Conservation (phyloP, 2,888 invertebrate species). For the Pandemis heparana region DNA sequence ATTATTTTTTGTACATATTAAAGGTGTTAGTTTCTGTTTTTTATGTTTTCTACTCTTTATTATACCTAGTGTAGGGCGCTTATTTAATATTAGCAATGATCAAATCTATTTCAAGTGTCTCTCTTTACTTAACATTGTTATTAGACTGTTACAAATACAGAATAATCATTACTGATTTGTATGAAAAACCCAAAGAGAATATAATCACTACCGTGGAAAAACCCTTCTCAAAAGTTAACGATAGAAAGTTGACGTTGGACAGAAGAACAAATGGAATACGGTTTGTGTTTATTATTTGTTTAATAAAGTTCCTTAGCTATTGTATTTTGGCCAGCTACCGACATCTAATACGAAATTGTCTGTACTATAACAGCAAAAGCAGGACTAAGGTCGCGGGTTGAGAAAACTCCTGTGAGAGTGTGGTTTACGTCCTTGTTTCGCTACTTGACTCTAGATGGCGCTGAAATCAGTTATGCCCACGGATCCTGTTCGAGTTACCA, state of each 20-base stretch:
- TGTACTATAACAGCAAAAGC: slow-evolving; percentile 14
- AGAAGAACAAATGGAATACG: background rate
- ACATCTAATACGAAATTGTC: slow-evolving; percentile 20
- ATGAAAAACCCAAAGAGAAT: background rate
- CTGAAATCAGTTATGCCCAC: slow-evolving; percentile 5
- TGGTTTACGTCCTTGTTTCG: background rate
- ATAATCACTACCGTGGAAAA: too few species aligned
- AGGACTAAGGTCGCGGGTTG: background rate
- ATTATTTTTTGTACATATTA: too few species aligned
- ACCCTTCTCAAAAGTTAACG: background rate
- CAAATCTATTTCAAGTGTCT: background rate
- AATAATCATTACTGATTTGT: background rate
- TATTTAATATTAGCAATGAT: background rate
- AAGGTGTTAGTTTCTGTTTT: too few species aligned
- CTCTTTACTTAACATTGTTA: background rate
- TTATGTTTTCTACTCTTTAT: too few species aligned
- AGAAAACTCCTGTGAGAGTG: background rate
- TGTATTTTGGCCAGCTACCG: background rate
- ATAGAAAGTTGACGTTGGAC: background rate
- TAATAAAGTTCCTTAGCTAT: background rate
- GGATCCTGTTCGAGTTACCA: too few species aligned
- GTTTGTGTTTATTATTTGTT: background rate
- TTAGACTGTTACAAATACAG: background rate
- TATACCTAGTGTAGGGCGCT: background rate
- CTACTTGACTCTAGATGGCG: slow-evolving; percentile 29